Conservation (phyloP, 2,888 invertebrate genomes). For the Palloptera scutellata region DNA sequence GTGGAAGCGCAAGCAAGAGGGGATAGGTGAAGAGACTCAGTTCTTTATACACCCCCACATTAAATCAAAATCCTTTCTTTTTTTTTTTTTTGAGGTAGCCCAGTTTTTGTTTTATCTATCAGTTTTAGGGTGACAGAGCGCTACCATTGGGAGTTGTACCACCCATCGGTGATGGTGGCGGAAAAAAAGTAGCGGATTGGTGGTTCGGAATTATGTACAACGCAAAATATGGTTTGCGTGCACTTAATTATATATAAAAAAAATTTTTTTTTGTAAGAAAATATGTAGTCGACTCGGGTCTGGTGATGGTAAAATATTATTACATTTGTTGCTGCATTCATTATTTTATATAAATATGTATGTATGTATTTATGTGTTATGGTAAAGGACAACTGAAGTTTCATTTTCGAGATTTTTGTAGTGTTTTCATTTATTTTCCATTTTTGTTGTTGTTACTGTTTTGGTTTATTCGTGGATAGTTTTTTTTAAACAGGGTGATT, state of each 20-base stretch:
- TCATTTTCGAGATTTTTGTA: slow-evolving; percentile 23
- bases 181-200: background rate
- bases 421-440: background rate
- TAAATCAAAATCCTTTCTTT: slow-evolving; percentile 4
- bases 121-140: slow-evolving; percentile 1
- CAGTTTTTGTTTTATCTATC: slow-evolving; percentile 13
- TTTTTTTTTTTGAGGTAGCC: slow-evolving; percentile 21
- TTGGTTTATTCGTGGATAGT: background rate
- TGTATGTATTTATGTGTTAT: slow-evolving; percentile 3
- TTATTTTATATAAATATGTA: background rate
- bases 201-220: slow-evolving; percentile 15
- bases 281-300: background rate
- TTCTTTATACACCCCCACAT: too few species aligned
- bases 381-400: slow-evolving; percentile 15
- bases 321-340: slow-evolving; percentile 31
- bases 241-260: slow-evolving; percentile 32
- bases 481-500: too few species aligned
- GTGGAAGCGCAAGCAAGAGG: background rate
- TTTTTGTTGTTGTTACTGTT: too few species aligned
- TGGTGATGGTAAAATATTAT: slow-evolving; percentile 15
- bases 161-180: background rate
- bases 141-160: slow-evolving; percentile 11
- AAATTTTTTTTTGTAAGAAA: background rate
- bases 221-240: slow-evolving; percentile 37
- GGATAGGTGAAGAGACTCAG: background rate